Conservation (phyloP, 2,888 invertebrate species). For the Drosophila neoperkinsi region DNA sequence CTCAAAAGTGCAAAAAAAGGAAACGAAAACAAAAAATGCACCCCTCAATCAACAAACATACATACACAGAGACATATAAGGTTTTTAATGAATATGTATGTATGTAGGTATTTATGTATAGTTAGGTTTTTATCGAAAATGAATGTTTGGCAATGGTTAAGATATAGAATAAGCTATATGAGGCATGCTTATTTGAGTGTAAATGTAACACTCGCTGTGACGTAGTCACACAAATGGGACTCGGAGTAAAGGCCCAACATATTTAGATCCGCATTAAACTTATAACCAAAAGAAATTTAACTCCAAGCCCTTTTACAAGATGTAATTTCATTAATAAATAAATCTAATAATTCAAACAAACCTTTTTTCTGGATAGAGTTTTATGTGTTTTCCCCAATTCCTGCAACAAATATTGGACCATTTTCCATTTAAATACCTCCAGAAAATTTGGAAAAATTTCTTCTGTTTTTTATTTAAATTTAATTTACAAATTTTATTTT, state of each 20-base stretch:
- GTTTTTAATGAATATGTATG: constrained; percentile 2
- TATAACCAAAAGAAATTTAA: neutral
- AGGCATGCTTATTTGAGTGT: constrained; percentile 1
- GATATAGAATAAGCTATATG: neutral
- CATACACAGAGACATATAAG: neutral
- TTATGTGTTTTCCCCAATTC: neutral
- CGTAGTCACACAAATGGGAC: neutral
- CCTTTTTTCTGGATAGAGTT: neutral
- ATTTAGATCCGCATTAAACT: neutral
- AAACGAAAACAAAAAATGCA: constrained; percentile 15
- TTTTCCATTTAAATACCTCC: neutral
- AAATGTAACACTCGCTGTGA: neutral
- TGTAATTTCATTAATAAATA: neutral
- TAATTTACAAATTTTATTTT: neutral
- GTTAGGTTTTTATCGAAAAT: neutral
- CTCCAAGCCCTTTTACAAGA: neutral
- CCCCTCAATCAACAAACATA: constrained; percentile 25
- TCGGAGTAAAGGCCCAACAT: too few species aligned
- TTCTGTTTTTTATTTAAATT: neutral
- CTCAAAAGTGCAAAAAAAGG: constrained; percentile 35
- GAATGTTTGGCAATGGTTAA: neutral
- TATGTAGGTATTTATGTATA: neutral
- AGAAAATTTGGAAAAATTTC: neutral
- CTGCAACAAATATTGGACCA: neutral
- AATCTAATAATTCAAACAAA: neutral